These are phyloP conservation scores for Agrochola lota DNA, from an alignment of 2,888 invertebrate species.

Conservation along the genomic window DNA sequence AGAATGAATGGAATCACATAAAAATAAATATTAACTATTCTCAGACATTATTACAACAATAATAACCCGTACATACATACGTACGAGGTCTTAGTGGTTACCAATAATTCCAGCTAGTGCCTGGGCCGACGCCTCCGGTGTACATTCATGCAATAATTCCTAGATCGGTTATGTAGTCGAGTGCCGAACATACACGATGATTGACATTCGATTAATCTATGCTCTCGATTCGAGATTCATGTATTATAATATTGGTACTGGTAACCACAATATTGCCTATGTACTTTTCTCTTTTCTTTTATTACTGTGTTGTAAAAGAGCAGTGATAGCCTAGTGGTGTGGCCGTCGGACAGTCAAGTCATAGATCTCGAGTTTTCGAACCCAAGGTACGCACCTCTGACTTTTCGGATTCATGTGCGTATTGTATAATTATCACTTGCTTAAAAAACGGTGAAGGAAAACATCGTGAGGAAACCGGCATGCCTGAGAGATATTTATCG, in stretches of 20 bases:
- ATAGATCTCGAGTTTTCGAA: too few relatives aligned
- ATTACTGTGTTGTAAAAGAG: background rate
- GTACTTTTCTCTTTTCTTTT: background rate
- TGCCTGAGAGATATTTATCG: too few relatives aligned
- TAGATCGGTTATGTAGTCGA: constrained; percentile 20
- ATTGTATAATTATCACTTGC: too few relatives aligned
- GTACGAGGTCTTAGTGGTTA: background rate
- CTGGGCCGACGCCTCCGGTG: constrained; percentile 14
- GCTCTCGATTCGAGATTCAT: background rate
- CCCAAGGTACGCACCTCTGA: too few relatives aligned
- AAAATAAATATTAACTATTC: background rate
- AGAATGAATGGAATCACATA: background rate
- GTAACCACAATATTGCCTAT: background rate
- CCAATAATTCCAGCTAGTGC: background rate
- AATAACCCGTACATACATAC: background rate
- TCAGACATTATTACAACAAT: background rate
- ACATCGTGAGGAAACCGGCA: too few relatives aligned
- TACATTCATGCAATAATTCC: constrained; percentile 45
- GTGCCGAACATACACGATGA: constrained; percentile 32
- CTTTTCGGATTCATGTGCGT: too few relatives aligned
- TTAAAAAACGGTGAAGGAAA: too few relatives aligned
- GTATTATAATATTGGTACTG: background rate
- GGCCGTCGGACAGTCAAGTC: too few relatives aligned
- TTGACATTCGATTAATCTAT: constrained; percentile 44
- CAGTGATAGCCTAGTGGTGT: too few relatives aligned